Percentiles rank a stretch among this genome's conserved stretches.
Conservation (phyloP, 2,113 vertebrate species). For the Campylorhamphus procurvoides region DNA sequence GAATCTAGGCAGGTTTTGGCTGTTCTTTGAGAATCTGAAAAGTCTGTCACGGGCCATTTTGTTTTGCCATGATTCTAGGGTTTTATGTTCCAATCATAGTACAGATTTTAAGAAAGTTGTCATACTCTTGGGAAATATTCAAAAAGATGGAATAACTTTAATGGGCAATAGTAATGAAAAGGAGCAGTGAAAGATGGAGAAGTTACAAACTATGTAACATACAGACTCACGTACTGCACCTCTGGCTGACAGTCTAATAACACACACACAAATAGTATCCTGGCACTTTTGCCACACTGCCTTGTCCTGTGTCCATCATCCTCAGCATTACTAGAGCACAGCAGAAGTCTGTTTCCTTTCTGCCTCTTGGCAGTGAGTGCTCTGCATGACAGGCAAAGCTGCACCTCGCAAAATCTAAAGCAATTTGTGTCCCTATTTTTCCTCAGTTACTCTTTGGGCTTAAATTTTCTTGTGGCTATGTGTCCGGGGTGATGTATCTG, state of each 20-base stretch:
- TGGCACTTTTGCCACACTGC: background rate
- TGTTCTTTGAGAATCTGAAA: background rate
- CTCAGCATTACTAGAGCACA: background rate
- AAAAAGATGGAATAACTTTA: background rate
- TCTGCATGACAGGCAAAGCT: background rate
- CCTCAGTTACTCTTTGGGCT: background rate
- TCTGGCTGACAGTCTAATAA: background rate
- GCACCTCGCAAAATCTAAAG: fast-evolving
- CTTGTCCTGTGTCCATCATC: background rate
- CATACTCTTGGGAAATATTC: background rate
- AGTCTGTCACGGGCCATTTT: background rate
- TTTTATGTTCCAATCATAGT: background rate
- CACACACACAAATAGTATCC: background rate
- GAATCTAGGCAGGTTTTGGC: background rate
- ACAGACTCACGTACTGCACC: background rate
- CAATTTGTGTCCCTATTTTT: background rate
- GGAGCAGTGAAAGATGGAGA: background rate
- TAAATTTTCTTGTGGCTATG: background rate
- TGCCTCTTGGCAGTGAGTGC: background rate
- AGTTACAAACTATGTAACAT: background rate
- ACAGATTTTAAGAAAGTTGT: background rate
- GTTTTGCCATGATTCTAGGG: background rate
- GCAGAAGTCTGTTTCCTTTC: background rate
- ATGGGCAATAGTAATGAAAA: background rate
- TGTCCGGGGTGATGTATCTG: background rate